Conservation (phyloP, 2,888 invertebrate species). For the Merodon equestris region DNA sequence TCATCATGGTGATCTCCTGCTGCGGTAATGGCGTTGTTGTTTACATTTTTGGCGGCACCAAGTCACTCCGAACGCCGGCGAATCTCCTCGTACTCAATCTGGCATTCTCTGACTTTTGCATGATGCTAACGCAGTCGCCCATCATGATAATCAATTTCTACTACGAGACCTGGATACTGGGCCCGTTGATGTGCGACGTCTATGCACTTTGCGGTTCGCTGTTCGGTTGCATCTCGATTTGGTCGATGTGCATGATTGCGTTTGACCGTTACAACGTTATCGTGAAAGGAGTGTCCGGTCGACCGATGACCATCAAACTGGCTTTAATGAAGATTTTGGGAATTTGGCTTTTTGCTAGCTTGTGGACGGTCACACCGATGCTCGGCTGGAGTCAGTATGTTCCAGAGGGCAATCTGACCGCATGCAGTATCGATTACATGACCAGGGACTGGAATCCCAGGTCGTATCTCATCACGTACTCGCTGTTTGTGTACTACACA, state of each 20-base stretch:
- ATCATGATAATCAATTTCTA: slow-evolving; percentile 79
- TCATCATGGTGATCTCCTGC: slow-evolving; percentile 82
- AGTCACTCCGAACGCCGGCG: slow-evolving; percentile 88
- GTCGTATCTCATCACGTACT: slow-evolving; percentile 89
- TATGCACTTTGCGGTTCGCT: slow-evolving; percentile 93
- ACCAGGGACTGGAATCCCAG: slow-evolving; percentile 86
- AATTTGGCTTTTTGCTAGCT: slow-evolving; percentile 80
- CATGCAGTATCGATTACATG: slow-evolving; percentile 94
- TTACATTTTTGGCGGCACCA: slow-evolving; percentile 78
- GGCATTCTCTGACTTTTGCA: slow-evolving; percentile 90
- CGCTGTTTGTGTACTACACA: slow-evolving; percentile 87
- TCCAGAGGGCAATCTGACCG: slow-evolving; percentile 96
- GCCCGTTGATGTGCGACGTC: slow-evolving; percentile 89
- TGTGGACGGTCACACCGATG: slow-evolving; percentile 81
- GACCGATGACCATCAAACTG: slow-evolving; percentile 80
- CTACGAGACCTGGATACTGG: slow-evolving; percentile 78
- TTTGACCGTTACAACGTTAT: slow-evolving; percentile 96
- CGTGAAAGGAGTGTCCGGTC: slow-evolving; percentile 84
- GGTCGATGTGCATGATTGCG: slow-evolving; percentile 95
- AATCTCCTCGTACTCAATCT: slow-evolving; percentile 94
- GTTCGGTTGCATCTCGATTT: slow-evolving; percentile 94
- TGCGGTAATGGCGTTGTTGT: slow-evolving; percentile 78
- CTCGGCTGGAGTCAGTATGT: slow-evolving; percentile 86
- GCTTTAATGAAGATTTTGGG: slow-evolving; percentile 79
- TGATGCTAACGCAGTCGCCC: slow-evolving; percentile 85